Evolutionary conservation across 2,113 vertebrate species (phyloP).

Genomic region (Alethe castanea): DNA sequence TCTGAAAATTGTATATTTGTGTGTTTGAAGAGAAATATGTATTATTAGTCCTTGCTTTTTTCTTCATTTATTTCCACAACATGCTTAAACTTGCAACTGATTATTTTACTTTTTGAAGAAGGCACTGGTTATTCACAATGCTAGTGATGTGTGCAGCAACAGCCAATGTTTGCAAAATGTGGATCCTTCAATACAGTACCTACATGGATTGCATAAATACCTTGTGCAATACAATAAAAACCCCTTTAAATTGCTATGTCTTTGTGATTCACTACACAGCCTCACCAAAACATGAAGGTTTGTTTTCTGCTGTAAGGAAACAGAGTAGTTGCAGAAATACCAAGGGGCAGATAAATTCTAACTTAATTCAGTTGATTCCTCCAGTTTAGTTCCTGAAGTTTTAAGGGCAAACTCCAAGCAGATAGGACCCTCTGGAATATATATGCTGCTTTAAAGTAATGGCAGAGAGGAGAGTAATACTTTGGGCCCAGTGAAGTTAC

Average conservation of each 20-base stretch:
- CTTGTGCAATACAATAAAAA: constrained; percentile 78
- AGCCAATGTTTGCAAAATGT: constrained; percentile 57
- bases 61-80: constrained; percentile 62
- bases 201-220: constrained; percentile 69
- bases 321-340: not conserved
- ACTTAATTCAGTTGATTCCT: not conserved
- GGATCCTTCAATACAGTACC: constrained; percentile 62
- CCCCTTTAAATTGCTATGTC: constrained; percentile 38
- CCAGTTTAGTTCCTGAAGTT: not conserved
- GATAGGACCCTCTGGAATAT: not conserved
- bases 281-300: not conserved
- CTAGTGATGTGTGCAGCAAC: constrained; percentile 65
- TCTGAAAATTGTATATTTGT: constrained; percentile 70
- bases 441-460: not conserved
- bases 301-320: not conserved
- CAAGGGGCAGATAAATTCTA: not conserved
- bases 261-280: constrained; percentile 38
- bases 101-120: constrained; percentile 60
- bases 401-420: not conserved
- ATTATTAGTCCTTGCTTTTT: constrained; percentile 50
- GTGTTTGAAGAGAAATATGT: constrained; percentile 63
- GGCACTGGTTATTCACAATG: constrained; percentile 66
- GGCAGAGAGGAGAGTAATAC: not conserved
- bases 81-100: constrained; percentile 52
- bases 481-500: not conserved